phyloP scores from a whole-genome alignment of 92 coral and sea anemone species.

The Phymanthus crucifer region DNA sequence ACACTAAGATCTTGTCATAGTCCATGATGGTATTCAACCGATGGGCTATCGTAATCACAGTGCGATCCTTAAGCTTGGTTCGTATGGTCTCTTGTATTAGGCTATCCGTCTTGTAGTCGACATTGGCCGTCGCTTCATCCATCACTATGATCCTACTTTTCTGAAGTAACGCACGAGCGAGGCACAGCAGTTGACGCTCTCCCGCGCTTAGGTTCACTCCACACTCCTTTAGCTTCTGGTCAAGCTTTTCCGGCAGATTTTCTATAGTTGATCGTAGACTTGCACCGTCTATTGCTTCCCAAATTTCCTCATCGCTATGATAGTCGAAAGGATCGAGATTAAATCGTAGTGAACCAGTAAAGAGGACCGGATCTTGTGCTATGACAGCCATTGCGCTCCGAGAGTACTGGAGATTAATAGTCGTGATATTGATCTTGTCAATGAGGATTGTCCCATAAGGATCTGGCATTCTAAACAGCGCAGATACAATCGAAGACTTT shows the following conservation, averaged over 20 bases:
- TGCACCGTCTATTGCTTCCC: constrained; percentile 48
- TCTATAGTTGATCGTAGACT: constrained; percentile 30
- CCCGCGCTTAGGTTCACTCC: constrained; percentile 46
- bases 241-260: constrained; percentile 19
- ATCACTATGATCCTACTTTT: constrained; percentile 36
- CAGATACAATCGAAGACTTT: constrained; percentile 42
- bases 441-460: constrained; percentile 35
- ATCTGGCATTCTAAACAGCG: constrained; percentile 46
- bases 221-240: constrained; percentile 29
- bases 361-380: constrained; percentile 47
- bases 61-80: constrained; percentile 37
- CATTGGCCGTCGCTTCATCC: constrained; percentile 50
- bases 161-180: constrained; percentile 43
- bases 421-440: constrained; percentile 23
- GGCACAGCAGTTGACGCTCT: constrained; percentile 44
- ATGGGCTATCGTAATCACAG: constrained; percentile 46
- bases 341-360: constrained; percentile 38
- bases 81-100: constrained; percentile 42
- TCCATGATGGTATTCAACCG: constrained; percentile 45
- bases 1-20: constrained; percentile 36
- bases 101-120: constrained; percentile 39
- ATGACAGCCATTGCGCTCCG: constrained; percentile 44
- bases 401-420: constrained; percentile 26
- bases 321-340: constrained; percentile 41
- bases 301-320: constrained; percentile 38